These are phyloP conservation scores for Dicranocentrus wangi DNA, from an alignment of 2,888 invertebrate genomes.

Conservation along the genomic window DNA sequence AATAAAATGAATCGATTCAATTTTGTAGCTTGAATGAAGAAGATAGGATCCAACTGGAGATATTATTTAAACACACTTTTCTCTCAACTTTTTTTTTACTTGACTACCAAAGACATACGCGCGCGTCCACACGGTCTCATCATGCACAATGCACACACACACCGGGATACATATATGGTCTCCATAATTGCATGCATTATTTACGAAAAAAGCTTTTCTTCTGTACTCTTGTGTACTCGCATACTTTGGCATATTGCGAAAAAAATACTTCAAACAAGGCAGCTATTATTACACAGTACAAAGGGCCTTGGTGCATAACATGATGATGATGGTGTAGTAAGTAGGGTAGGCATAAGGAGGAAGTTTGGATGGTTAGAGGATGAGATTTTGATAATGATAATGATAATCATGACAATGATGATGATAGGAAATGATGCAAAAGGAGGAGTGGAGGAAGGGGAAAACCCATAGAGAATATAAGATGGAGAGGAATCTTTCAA, in stretches of 20 bases:
- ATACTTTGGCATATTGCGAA: too few relatives aligned
- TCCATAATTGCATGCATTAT: too few relatives aligned
- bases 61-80: conserved; percentile 3
- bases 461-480: conserved; percentile 13
- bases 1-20: conserved; percentile 27
- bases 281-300: background rate
- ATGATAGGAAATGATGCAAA: conserved; percentile 45
- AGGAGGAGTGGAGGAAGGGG: too few relatives aligned
- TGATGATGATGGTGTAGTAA: background rate
- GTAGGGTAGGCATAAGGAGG: conserved; percentile 25
- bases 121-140: background rate
- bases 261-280: too few relatives aligned
- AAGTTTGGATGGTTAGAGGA: conserved; percentile 35
- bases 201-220: too few relatives aligned
- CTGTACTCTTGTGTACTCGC: too few relatives aligned
- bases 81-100: background rate
- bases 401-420: conserved; percentile 32
- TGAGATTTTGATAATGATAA: conserved; percentile 53
- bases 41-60: conserved; percentile 15
- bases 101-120: background rate
- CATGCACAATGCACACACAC: too few relatives aligned
- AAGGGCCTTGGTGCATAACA: background rate
- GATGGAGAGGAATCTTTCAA: conserved; percentile 15
- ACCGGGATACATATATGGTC: too few relatives aligned
- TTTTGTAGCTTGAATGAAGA: conserved; percentile 13